Percentiles rank a stretch among this genome's conserved stretches.
phyloP scores from a whole-genome alignment of 92 coral and sea anemone species.

The Epizoanthus scotinus region DNA sequence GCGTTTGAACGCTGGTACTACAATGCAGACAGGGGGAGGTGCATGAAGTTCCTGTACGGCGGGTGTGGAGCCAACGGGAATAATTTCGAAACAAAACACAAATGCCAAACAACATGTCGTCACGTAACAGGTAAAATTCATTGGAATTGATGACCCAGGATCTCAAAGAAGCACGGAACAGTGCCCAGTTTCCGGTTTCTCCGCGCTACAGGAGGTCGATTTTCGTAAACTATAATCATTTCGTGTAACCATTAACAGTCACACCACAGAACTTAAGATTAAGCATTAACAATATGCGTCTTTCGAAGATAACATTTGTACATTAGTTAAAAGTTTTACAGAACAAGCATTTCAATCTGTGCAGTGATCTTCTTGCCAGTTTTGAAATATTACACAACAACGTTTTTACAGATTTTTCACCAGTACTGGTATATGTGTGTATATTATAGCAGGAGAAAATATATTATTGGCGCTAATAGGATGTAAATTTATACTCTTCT shows the following conservation, averaged over 20 bases:
- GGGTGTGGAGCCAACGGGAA: constrained; percentile 90
- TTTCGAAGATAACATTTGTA: too few species aligned
- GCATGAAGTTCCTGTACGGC: constrained; percentile 75
- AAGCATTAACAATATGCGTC: too few species aligned
- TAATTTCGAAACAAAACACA: constrained; percentile 75
- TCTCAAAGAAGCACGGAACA: neutral
- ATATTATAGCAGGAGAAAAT: too few species aligned
- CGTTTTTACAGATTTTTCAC: too few species aligned
- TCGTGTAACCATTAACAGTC: neutral
- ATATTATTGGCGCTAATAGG: too few species aligned
- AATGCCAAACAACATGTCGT: constrained; percentile 70
- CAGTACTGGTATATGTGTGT: too few species aligned
- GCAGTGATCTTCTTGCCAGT: too few species aligned
- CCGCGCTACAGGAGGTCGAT: neutral
- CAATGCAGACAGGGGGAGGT: constrained; percentile 64
- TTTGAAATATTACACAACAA: too few species aligned
- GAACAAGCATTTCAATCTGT: too few species aligned
- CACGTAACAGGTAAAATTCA: constrained; percentile 22
- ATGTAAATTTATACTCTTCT: too few species aligned
- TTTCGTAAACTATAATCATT: neutral
- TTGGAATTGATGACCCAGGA: constrained; percentile 4
- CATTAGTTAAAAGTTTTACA: too few species aligned
- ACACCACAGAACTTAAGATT: too few species aligned
- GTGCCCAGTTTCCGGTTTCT: neutral
- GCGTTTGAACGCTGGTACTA: constrained; percentile 82